Evolutionary conservation across 2,797 vertebrate genomes (phyloP).

Genomic region (Pseudocheirus occidentalis): DNA sequence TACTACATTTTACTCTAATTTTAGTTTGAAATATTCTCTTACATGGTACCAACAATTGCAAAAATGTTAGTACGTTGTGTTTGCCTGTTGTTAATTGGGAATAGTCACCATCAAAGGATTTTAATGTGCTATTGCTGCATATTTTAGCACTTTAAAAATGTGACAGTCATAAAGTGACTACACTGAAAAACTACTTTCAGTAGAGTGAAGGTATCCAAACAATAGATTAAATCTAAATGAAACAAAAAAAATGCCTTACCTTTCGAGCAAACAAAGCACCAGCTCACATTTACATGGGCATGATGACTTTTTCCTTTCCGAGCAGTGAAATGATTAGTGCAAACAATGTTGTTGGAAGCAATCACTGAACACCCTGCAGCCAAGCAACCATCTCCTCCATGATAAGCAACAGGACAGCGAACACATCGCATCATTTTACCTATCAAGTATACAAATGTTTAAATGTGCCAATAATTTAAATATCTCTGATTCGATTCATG

Average conservation of each 20-base stretch:
- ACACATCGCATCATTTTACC: constrained; percentile 96
- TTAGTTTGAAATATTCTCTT: not conserved
- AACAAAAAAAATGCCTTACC: constrained; percentile 83
- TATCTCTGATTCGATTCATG: not conserved
- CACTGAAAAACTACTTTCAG: not conserved
- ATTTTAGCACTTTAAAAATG: not conserved
- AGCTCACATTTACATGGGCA: constrained; percentile 98
- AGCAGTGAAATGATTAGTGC: constrained; percentile 94
- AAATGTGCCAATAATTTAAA: not conserved
- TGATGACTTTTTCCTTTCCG: constrained; percentile 96
- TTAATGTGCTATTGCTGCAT: not conserved
- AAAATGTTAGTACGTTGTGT: not conserved
- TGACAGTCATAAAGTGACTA: not conserved
- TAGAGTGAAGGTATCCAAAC: not conserved
- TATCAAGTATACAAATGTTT: constrained; percentile 73
- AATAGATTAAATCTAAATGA: not conserved
- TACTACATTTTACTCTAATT: not conserved
- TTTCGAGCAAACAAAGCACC: constrained; percentile 99
- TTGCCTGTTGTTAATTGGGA: not conserved
- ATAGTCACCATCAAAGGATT: not conserved
- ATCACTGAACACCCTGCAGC: constrained; percentile 94
- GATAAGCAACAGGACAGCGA: constrained; percentile 96
- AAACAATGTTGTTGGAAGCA: constrained; percentile 91
- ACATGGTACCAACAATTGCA: not conserved
- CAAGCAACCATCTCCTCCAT: constrained; percentile 92